Base-by-base conservation (phyloP, 2,888 invertebrate species). In the Hedya salicella region DNA sequence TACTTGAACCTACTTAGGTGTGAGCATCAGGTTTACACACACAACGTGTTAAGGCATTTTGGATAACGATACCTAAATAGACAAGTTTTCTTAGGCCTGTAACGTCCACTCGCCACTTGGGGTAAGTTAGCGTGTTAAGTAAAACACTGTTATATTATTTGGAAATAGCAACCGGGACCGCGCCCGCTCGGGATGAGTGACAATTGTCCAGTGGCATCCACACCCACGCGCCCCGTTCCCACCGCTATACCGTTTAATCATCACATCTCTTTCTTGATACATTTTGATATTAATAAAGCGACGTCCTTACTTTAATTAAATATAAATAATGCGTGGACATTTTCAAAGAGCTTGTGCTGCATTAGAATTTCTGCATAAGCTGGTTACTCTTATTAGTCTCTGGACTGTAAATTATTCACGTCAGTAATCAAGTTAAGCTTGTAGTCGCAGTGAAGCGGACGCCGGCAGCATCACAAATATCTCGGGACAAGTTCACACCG, bases 371-470 rank as follows among this genome's bases (percentile, higher is more conserved):
- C 25, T 44, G 44, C 56, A 56, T 42, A 57, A 32, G 32, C 6
- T 25, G 4, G 6, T 25, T 25, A 25, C 25, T 25, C 25, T 21
- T 48, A 46, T 17, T 44, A 57, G 57, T 17, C 30, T 56, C 16
- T 30, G n/a, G 44, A 19, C 21, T 39, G 50, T 64, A 46, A 65
- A 65, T 59, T 59, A 65, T 59, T 65, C 65, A 65, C 65, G 46
- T 25, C 4, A 6, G 25, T 53, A 57, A 57, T 59, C 39, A 25
- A 65, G 52, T 65, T 59, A 46, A 59, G 59, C 42, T 65, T 39
- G 44, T 52, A 60, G 64, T 25, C 65, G 9, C 17, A 60, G 50
- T 21, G 19, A n/a, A n/a, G n/a, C n/a, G 44, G n/a, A 52, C 59
- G 59, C 39, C 52, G 13, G 39, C 39, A 19, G 59, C 52, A 60